Base-by-base conservation (phyloP, 2,113 vertebrate genomes). In the Hypanus sabinus region DNA sequence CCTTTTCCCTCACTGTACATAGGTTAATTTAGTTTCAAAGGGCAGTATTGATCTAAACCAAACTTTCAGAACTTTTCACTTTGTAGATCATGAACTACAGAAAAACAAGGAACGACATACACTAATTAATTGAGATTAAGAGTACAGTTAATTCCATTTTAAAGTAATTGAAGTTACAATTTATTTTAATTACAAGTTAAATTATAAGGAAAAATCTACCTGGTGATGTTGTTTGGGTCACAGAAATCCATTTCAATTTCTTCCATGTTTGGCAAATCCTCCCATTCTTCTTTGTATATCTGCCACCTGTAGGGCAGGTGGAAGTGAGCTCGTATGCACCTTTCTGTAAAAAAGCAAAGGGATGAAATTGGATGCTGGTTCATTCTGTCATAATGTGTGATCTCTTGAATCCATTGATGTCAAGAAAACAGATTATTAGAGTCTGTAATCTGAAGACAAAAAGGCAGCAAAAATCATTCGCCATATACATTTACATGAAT, bases 281-380 rank as follows among this genome's bases (percentile, higher is more conserved):
- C 95, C 98, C 98, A 99, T 10, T 65, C 95, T 16, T 95, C 68
- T 20, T 96, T 95, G 0, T 95, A 36, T 9, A 96, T n/a, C 95
- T 99, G 97, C 99, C 99, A 99, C 94, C 96, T 97, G 95, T 99
- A 99, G 0, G 99, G 98, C 30, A 98, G 96, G 88, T 96, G 94
- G 95, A 97, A 98, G 94, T 99, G 99, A 95, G 98, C 94, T 73
- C 95, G 96, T 3, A 0, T 95, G 95, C 99, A 99, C 94, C 88
- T 97, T 9, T 96, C 98, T 99, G 94, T 11, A 91, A 95, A 5
- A 24, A 95, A 46, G 1, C 46, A 46, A 46, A 3, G 2, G 46
- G 94, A 10, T 94, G 0, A 94, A 75, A 24, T 7, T 57, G 10
- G 38, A 27, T 38, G 24, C 10, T 24, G 38, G 24, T 10, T 27